These are phyloP conservation scores for Salminus brasiliensis DNA, from an alignment of 2,113 vertebrate genomes.

Conservation along the genomic window DNA sequence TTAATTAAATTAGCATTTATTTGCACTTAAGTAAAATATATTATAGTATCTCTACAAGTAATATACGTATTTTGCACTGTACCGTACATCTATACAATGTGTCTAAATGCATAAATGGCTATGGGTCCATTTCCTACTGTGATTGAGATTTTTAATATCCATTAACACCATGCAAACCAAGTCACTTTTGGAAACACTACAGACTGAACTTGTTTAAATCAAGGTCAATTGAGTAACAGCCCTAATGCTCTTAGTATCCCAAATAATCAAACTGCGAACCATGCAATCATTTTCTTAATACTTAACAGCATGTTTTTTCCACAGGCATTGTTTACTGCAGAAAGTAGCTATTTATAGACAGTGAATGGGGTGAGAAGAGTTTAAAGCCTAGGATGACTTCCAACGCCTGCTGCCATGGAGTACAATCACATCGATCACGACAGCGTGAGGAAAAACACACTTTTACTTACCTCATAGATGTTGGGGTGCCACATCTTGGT, in stretches of 20 bases:
- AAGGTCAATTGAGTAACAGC: no score
- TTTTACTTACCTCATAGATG: slow-evolving; percentile 89
- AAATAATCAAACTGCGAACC: not conserved
- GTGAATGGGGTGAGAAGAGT: not conserved
- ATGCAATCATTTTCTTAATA: not conserved
- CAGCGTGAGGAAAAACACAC: not conserved
- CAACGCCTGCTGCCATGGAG: not conserved
- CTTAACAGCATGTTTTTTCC: not conserved
- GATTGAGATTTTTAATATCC: no score
- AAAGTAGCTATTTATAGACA: not conserved
- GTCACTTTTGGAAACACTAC: no score
- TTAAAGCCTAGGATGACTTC: not conserved
- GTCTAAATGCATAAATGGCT: no score
- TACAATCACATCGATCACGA: not conserved
- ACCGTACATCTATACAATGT: no score
- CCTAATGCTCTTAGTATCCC: not conserved
- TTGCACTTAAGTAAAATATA: no score
- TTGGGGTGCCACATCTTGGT: slow-evolving; percentile 99
- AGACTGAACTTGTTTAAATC: no score
- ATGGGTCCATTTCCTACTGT: no score
- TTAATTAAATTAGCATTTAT: no score
- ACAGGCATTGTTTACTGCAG: not conserved
- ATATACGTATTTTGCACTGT: no score
- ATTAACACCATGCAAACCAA: no score
- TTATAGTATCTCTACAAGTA: no score